Conservation (phyloP, 1,140 invertebrate species). For the Apis mellifera region DNA sequence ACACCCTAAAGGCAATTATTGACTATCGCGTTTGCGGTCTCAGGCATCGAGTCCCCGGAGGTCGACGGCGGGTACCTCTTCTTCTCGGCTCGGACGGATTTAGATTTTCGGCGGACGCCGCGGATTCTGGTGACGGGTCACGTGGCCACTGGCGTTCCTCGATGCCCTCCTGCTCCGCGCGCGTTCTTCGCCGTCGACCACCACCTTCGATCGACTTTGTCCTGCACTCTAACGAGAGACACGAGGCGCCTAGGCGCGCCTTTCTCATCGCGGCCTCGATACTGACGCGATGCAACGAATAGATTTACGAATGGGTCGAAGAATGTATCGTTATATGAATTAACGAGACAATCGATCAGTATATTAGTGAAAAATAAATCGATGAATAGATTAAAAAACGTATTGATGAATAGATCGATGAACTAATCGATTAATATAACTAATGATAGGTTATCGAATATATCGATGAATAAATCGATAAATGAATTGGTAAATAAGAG, state of each 20-base stretch:
- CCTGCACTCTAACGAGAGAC: not conserved
- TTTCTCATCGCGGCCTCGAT: not conserved
- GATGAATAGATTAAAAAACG: no score
- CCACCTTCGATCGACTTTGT: constrained; percentile 4
- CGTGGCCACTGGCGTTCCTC: constrained; percentile 63
- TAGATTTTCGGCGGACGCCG: constrained; percentile 79
- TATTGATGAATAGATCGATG: no score
- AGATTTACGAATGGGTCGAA: not conserved
- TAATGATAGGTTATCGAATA: no score
- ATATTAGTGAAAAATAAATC: no score
- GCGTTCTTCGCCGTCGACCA: not conserved
- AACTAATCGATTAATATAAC: no score
- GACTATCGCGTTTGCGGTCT: constrained; percentile 68
- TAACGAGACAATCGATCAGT: no score
- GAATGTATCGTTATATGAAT: no score
- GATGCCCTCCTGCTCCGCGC: constrained; percentile 1
- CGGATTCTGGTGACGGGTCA: constrained; percentile 74
- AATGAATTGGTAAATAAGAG: no score
- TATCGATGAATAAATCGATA: no score
- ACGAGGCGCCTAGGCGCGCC: no score
- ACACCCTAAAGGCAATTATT: constrained; percentile 74
- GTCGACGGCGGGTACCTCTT: constrained; percentile 67
- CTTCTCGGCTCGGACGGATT: constrained; percentile 77
- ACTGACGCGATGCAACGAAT: not conserved
- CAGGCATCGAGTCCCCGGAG: constrained; percentile 58